Percentiles rank a stretch among this genome's conserved stretches.
phyloP scores from a whole-genome alignment of 53 echinoderm and acorn worm genomes.

The Actinopyga echinites region DNA sequence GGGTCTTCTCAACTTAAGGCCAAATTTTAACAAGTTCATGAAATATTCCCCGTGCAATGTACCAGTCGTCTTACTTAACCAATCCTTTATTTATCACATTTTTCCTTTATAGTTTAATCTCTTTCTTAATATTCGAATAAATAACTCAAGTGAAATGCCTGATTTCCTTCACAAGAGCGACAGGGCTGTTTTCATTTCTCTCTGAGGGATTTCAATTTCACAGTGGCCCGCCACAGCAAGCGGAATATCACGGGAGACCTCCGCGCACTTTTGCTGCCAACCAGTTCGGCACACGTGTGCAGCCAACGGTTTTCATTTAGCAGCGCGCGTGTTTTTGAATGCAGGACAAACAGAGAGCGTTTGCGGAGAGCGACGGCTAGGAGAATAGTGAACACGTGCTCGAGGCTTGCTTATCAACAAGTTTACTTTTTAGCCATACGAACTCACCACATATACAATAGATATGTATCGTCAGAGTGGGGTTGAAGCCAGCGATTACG shows the following conservation, averaged over 20 bases:
- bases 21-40: constrained; percentile 36
- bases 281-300: constrained; percentile 22
- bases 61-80: constrained; percentile 39
- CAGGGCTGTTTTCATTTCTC: constrained; percentile 11
- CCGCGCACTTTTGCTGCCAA: not conserved
- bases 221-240: not conserved
- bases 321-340: constrained; percentile 33
- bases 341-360: constrained; percentile 31
- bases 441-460: constrained; percentile 8
- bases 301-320: constrained; percentile 26
- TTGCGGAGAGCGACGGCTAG: not conserved
- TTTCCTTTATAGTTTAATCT: too few relatives aligned
- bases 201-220: constrained; percentile 19
- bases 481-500: too few relatives aligned
- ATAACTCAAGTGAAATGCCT: constrained; percentile 16
- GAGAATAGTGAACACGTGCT: constrained; percentile 21
- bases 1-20: constrained; percentile 20
- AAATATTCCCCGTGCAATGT: constrained; percentile 14
- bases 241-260: not conserved
- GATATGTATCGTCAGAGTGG: constrained; percentile 1
- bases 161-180: not conserved
- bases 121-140: constrained; percentile 12
- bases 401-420: constrained; percentile 20
- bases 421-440: constrained; percentile 24
- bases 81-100: constrained; percentile 23